Conservation (phyloP, 2,888 invertebrate species). For the Gerris lacustris region DNA sequence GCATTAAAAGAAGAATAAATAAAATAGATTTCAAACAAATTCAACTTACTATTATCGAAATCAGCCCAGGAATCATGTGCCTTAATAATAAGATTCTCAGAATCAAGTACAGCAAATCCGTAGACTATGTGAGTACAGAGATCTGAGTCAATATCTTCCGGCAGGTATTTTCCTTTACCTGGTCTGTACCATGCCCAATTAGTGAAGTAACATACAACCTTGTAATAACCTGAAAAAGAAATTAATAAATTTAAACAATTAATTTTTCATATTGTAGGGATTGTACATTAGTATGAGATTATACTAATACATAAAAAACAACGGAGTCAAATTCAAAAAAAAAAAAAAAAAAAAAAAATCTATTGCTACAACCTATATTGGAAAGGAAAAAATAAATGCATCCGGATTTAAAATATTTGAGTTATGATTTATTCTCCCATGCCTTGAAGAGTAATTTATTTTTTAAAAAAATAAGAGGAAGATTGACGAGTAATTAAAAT, state of each 20-base stretch:
- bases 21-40: background rate
- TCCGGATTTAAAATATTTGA: too few relatives aligned
- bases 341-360: too few relatives aligned
- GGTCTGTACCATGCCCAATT: conserved; percentile 89
- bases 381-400: too few relatives aligned
- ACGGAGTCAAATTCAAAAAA: too few relatives aligned
- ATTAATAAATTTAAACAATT: background rate
- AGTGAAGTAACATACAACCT: conserved; percentile 81
- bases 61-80: conserved; percentile 87
- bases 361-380: too few relatives aligned
- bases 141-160: conserved; percentile 72
- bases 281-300: too few relatives aligned
- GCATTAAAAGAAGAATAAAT: too few relatives aligned
- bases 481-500: too few relatives aligned
- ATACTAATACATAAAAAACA: background rate
- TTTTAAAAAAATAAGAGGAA: too few relatives aligned
- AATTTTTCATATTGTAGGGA: too few relatives aligned
- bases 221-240: conserved; percentile 52
- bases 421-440: too few relatives aligned
- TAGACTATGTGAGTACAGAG: conserved; percentile 87
- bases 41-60: conserved; percentile 62
- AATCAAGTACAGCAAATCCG: conserved; percentile 83
- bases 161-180: conserved; percentile 67
- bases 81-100: conserved; percentile 60
- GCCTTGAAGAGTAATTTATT: too few relatives aligned